Conservation (phyloP, 2,797 vertebrate species). For the Coreius guichenoti region DNA sequence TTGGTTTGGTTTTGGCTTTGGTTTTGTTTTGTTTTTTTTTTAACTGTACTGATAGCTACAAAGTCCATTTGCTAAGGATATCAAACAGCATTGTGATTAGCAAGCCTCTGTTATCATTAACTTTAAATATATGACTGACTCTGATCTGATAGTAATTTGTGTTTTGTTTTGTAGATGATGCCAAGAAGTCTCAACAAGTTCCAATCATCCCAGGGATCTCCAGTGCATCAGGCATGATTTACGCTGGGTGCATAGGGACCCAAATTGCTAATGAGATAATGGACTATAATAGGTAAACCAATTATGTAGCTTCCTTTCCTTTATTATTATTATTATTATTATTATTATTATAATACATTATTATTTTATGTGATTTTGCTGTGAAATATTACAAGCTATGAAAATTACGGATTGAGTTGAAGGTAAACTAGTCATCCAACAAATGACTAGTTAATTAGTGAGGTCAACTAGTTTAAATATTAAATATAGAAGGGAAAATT, state of each 20-base stretch:
- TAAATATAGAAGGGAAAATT: too few species aligned
- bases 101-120: not conserved
- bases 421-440: not conserved
- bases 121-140: not conserved
- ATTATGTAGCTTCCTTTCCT: not conserved
- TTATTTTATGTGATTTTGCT: not conserved
- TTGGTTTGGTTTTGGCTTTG: too few species aligned
- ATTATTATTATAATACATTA: not conserved
- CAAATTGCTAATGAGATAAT: slow-evolving; percentile 91
- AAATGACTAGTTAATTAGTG: not conserved
- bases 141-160: not conserved
- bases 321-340: not conserved
- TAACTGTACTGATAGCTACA: not conserved
- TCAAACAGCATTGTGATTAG: not conserved
- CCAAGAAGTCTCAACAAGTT: slow-evolving; percentile 78
- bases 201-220: slow-evolving; percentile 84
- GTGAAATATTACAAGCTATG: not conserved
- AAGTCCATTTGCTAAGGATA: not conserved
- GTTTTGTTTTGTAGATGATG: slow-evolving; percentile 74
- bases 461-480: not conserved
- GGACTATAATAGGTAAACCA: slow-evolving; percentile 86
- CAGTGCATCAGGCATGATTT: slow-evolving; percentile 82
- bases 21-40: not conserved
- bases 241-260: slow-evolving; percentile 88
- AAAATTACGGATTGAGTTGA: not conserved